Conservation (phyloP, 2,797 vertebrate species). For the Pteronotus mesoamericanus region DNA sequence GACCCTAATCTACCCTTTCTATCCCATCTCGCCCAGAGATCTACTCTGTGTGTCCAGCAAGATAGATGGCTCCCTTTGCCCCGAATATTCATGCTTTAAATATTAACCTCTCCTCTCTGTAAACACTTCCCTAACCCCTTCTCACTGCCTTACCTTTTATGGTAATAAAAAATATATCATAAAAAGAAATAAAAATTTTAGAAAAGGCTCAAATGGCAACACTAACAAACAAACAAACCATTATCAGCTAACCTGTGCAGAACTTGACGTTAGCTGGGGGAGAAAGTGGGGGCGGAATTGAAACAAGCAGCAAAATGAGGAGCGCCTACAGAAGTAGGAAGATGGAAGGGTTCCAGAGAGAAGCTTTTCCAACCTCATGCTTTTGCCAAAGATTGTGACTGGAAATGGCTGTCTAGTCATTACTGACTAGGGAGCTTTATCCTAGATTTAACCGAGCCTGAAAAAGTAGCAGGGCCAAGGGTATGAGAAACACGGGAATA, state of each 20-base stretch:
- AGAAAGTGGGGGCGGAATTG: background rate
- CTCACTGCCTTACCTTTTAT: background rate
- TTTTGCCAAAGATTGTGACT: background rate
- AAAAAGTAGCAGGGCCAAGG: background rate
- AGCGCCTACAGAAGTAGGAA: background rate
- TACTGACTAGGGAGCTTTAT: background rate
- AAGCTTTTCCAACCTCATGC: background rate
- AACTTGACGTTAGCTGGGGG: background rate
- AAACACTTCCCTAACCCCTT: slow-evolving; percentile 28
- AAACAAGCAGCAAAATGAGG: background rate
- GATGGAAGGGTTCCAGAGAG: background rate
- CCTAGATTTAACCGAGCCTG: background rate
- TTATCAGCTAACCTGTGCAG: background rate
- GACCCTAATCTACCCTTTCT: background rate
- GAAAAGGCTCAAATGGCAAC: no score
- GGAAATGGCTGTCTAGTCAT: background rate
- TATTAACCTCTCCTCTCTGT: background rate
- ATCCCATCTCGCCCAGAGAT: background rate
- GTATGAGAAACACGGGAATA: background rate
- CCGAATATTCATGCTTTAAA: background rate
- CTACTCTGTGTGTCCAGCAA: background rate
- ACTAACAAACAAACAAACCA: no score
- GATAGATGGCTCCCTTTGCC: background rate
- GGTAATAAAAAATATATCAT: no score
- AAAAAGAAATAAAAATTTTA: no score